Conservation (phyloP, 2,888 invertebrate genomes). For the Gerris lacustris region DNA sequence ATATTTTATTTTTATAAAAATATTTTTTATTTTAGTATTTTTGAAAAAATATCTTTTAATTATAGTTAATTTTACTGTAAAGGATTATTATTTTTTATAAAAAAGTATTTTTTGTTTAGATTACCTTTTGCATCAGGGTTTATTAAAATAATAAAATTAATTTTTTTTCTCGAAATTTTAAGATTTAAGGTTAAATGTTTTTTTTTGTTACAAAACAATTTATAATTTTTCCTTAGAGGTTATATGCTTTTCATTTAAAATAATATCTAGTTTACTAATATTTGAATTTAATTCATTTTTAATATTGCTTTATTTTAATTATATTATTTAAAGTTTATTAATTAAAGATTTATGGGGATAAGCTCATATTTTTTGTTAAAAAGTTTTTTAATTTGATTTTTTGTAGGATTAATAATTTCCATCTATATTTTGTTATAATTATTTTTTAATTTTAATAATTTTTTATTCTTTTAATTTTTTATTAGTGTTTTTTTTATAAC, state of each 20-base stretch:
- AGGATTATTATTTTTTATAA: not conserved
- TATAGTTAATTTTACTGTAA: constrained; percentile 15
- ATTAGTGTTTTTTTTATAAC: not conserved
- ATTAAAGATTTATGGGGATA: constrained; percentile 6
- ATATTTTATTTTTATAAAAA: constrained; percentile 6
- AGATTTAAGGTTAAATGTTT: constrained; percentile 7
- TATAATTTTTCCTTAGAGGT: constrained; percentile 8
- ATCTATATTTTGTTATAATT: constrained; percentile 4
- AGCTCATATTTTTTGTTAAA: constrained; percentile 2
- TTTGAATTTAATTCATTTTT: constrained; percentile 11
- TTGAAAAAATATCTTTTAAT: constrained; percentile 9
- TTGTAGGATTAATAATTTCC: constrained; percentile 6
- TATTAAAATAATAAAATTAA: constrained; percentile 7
- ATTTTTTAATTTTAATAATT: not conserved
- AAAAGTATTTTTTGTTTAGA: constrained; percentile 5
- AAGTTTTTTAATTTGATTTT: not conserved
- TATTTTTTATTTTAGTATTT: constrained; percentile 6
- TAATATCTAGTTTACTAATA: constrained; percentile 13
- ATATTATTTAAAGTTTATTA: not conserved
- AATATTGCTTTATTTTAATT: too few species aligned
- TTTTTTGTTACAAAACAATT: constrained; percentile 9
- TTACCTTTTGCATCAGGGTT: constrained; percentile 14
- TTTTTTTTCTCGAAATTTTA: constrained; percentile 12
- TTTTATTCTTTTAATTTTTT: constrained; percentile 4
- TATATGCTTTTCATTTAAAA: constrained; percentile 12